These are phyloP conservation scores for Vireo altiloquus DNA, from an alignment of 2,113 vertebrate genomes.

Conservation along the genomic window DNA sequence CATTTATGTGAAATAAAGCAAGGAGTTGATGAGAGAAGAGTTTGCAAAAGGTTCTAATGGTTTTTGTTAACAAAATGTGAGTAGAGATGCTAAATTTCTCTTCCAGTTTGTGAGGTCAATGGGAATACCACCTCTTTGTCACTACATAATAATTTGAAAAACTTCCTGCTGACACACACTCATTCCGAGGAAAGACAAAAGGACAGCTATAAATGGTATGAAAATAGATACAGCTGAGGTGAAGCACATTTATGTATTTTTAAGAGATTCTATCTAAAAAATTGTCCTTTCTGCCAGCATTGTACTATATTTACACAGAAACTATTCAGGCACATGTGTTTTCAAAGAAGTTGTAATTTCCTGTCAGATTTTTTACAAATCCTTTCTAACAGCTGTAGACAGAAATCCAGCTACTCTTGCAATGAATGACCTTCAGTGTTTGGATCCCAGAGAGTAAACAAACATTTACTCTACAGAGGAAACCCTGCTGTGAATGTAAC, in stretches of 20 bases:
- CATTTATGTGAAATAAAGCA: not conserved
- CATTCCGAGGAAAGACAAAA: not conserved
- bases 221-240: not conserved
- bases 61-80: not conserved
- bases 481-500: constrained; percentile 23
- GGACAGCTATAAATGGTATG: not conserved
- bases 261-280: constrained; percentile 2
- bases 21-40: not conserved
- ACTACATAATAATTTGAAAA: not conserved
- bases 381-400: constrained; percentile 37
- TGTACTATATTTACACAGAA: constrained; percentile 55
- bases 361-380: constrained; percentile 62
- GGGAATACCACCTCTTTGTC: not conserved
- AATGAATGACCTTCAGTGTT: constrained; percentile 64
- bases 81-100: not conserved
- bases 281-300: not conserved
- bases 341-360: constrained; percentile 70
- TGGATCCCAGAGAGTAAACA: constrained; percentile 65
- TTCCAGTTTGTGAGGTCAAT: not conserved
- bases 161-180: not conserved
- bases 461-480: constrained; percentile 61
- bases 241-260: not conserved
- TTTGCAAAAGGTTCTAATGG: not conserved
- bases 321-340: constrained; percentile 50
- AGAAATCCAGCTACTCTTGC: constrained; percentile 54